Conservation (phyloP, 2,797 vertebrate genomes). For the Orestias chungarensis region DNA sequence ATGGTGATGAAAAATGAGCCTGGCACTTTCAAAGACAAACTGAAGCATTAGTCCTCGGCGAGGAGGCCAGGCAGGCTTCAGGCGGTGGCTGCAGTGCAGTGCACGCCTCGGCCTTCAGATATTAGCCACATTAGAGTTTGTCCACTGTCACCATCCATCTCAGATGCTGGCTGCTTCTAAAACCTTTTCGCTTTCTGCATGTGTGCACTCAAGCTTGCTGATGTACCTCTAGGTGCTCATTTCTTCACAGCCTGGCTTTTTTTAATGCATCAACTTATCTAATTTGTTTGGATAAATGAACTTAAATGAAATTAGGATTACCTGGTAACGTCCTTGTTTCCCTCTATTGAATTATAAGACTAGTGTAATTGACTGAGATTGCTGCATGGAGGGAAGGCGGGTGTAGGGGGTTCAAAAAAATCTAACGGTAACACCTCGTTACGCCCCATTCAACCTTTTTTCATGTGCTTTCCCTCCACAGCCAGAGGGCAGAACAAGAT, state of each 20-base stretch:
- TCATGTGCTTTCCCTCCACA: constrained; percentile 20
- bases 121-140: constrained; percentile 57
- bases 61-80: constrained; percentile 35
- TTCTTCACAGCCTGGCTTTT: constrained; percentile 45
- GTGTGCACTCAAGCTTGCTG: constrained; percentile 33
- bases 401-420: constrained; percentile 7
- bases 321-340: constrained; percentile 74
- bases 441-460: constrained; percentile 15
- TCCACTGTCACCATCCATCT: constrained; percentile 40
- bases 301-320: constrained; percentile 77
- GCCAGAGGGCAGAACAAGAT: constrained; percentile 68
- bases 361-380: constrained; percentile 78
- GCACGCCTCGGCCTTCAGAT: constrained; percentile 38
- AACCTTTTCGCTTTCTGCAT: constrained; percentile 21
- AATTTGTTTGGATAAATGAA: constrained; percentile 80
- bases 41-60: constrained; percentile 52
- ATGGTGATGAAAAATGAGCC: constrained; percentile 68
- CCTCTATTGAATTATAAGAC: constrained; percentile 70
- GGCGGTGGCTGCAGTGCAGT: constrained; percentile 23
- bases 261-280: constrained; percentile 62
- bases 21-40: constrained; percentile 69
- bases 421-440: neutral
- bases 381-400: constrained; percentile 26
- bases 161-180: constrained; percentile 33
- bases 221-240: constrained; percentile 22